Evolutionary conservation across 2,888 invertebrate genomes (phyloP).

Genomic region (Matsumyia berberina): DNA sequence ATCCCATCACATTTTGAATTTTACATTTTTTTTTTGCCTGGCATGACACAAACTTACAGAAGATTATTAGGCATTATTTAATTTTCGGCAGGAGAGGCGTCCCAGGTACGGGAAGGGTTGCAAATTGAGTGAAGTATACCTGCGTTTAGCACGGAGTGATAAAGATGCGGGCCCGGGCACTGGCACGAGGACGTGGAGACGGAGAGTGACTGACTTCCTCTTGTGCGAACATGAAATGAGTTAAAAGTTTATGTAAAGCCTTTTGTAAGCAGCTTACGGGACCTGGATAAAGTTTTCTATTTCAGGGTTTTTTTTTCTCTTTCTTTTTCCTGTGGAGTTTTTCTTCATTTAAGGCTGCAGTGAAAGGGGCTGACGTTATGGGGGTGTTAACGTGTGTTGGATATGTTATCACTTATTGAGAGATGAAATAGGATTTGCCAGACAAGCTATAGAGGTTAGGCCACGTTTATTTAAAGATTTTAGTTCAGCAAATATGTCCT

Average conservation of each 20-base stretch:
- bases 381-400: not conserved
- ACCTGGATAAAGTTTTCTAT: conserved; percentile 66
- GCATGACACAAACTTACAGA: conserved; percentile 49
- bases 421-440: conserved; percentile 23
- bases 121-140: conserved; percentile 53
- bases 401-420: conserved; percentile 27
- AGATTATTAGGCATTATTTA: conserved; percentile 72
- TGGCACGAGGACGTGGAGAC: not conserved
- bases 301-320: conserved; percentile 10
- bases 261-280: conserved; percentile 72
- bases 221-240: conserved; percentile 50
- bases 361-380: not conserved
- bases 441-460: conserved; percentile 19
- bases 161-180: conserved; percentile 43
- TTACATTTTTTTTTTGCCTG: conserved; percentile 2
- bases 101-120: conserved; percentile 53
- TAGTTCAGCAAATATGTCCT: no score
- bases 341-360: not conserved
- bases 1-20: conserved; percentile 60
- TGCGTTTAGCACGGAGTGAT: conserved; percentile 11
- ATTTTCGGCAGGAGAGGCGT: conserved; percentile 51
- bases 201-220: conserved; percentile 36
- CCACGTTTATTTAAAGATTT: not conserved
- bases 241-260: conserved; percentile 69
- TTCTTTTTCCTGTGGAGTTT: no score